Conservation (phyloP, 2,797 vertebrate genomes). For the Protosalanx chinensis region DNA sequence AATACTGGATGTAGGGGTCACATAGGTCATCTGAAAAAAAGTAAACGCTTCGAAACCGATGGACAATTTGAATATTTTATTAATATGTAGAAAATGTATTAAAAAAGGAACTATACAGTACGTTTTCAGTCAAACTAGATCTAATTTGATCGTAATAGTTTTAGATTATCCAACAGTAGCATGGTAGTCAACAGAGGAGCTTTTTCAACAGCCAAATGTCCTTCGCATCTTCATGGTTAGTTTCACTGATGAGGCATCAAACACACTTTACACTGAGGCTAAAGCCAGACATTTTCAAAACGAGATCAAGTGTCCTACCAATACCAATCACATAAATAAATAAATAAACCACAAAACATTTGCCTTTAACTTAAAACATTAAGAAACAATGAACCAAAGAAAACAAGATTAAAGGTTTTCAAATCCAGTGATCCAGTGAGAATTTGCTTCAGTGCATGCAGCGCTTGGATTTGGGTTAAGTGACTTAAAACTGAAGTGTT, state of each 20-base stretch:
- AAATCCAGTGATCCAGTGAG: neutral
- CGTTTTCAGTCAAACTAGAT: conserved; percentile 92
- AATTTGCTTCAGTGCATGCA: neutral
- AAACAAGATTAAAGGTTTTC: conserved; percentile 7
- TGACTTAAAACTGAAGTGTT: neutral
- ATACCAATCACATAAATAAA: conserved; percentile 43
- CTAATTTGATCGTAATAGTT: conserved; percentile 78
- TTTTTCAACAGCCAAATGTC: conserved; percentile 64
- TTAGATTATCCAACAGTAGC: conserved; percentile 71
- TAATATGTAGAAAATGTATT: conserved; percentile 99
- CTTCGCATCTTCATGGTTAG: conserved; percentile 59
- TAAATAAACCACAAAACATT: neutral
- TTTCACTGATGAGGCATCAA: conserved; percentile 20
- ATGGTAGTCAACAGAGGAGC: conserved; percentile 59
- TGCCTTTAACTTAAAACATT: conserved; percentile 16
- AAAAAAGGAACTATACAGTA: conserved; percentile 99
- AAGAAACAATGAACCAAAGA: conserved; percentile 8
- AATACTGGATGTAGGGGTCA: neutral
- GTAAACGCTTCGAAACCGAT: conserved; percentile 22
- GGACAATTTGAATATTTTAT: conserved; percentile 91
- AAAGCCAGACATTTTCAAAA: conserved; percentile 14
- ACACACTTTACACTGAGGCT: conserved; percentile 4
- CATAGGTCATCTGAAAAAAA: conserved; percentile 3
- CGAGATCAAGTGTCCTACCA: conserved; percentile 30
- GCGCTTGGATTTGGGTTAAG: neutral